Evolutionary conservation across 2,888 invertebrate species (phyloP), one percentile per base, ranked within the genome.

Genomic region (Drosophila ustulata): DNA sequence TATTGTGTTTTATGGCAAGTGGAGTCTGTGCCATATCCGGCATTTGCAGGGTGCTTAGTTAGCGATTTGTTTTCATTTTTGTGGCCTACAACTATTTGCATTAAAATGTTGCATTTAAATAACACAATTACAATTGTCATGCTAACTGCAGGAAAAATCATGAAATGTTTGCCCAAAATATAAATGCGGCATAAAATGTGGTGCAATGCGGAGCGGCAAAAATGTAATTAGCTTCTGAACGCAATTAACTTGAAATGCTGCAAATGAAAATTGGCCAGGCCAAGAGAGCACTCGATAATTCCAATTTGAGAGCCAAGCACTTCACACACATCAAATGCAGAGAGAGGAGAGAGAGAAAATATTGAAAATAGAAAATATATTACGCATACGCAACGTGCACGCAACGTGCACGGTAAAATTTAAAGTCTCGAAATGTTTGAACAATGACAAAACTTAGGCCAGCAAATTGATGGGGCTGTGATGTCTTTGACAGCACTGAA

Each of bases 401-500:
- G 39, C 1, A 41, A 41, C 39, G 13, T 41, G 6, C 50, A 66
- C 34, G 51, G 23, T 37, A 52, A 76, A 73, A 59, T 56, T 53
- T 62, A 65, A 63, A 62, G 67, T 66, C 72, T 56, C 66, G 18
- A 41, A 45, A 39, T 71, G 71, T 67, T 74, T 59, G 67, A 32
- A 65, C 65, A 71, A 62, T 77, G 66, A 37, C 45, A 61, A 68
- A 75, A 65, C 72, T 51, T 53, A 49, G 57, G 56, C 8, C 34
- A 41, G 58, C 30, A 57, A 77, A 77, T 77, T 79, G 84, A 86
- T 81, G 78, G 66, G 25, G 9, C 66, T 57, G 63, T 61, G 63
- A 71, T 86, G 86, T 65, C 81, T 71, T 58, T 83, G 81, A 81
- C 86, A 83, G 79, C 83, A 58, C 62, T 69, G 62, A 71, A 72